A percentile compares a stretch with the other conserved stretches of the same genome.
These are phyloP conservation scores for Conus betulinus DNA, from an alignment of 1,140 invertebrate genomes.

Conservation along the genomic window DNA sequence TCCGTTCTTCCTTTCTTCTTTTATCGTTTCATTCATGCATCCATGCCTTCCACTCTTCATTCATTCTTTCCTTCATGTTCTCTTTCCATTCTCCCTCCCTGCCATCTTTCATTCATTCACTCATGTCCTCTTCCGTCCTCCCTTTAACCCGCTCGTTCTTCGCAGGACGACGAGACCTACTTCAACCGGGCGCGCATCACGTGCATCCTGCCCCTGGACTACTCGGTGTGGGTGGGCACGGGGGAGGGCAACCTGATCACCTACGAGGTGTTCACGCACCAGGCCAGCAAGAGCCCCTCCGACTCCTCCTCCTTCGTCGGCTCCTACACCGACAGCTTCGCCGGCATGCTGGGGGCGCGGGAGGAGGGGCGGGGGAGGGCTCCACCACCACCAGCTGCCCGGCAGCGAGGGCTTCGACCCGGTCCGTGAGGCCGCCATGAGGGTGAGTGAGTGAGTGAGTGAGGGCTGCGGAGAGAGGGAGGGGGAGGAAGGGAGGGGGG, in stretches of 20 bases:
- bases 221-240: constrained; percentile 78
- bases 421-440: constrained; percentile 47
- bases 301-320: constrained; percentile 62
- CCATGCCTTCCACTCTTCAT: too few species aligned
- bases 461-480: not conserved
- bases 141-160: too few species aligned
- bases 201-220: constrained; percentile 73
- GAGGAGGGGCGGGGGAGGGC: not conserved
- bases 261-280: constrained; percentile 68
- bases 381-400: not conserved
- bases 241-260: constrained; percentile 78
- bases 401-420: constrained; percentile 36
- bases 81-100: too few species aligned
- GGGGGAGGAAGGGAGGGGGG: not conserved
- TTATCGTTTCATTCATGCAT: too few species aligned
- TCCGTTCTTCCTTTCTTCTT: too few species aligned
- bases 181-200: constrained; percentile 75
- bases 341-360: constrained; percentile 7
- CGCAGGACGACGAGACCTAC: constrained; percentile 72
- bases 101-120: too few species aligned
- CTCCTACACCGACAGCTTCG: constrained; percentile 36
- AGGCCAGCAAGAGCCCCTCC: constrained; percentile 61
- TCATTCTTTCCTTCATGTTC: too few species aligned
- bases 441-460: constrained; percentile 40
- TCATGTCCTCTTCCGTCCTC: too few species aligned